Percentiles rank a stretch among this genome's conserved stretches.
These are phyloP conservation scores for Tragelaphus oryx DNA, from an alignment of 2,797 vertebrate genomes.

Conservation along the genomic window DNA sequence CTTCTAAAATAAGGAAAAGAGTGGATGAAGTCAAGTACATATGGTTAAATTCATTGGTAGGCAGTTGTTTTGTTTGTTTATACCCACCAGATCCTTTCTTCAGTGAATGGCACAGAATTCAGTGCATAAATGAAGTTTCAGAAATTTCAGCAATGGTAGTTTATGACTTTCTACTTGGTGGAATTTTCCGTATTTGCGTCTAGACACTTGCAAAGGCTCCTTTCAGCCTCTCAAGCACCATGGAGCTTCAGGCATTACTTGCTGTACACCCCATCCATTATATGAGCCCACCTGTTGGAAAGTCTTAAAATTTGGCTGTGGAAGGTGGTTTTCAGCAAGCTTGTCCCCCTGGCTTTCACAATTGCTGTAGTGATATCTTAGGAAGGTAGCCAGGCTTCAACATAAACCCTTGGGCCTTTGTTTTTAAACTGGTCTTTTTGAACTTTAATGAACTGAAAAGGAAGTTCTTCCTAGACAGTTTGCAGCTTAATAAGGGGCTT, in stretches of 20 bases:
- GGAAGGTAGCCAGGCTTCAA: background rate
- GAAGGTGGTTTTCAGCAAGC: background rate
- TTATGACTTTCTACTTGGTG: background rate
- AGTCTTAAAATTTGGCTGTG: background rate
- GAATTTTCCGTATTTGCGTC: background rate
- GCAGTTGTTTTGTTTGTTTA: background rate
- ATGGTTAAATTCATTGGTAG: background rate
- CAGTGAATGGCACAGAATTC: background rate
- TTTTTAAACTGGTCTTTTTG: background rate
- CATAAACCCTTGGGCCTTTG: background rate
- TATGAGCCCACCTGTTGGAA: background rate
- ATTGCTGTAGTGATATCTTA: background rate
- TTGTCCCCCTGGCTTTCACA: background rate
- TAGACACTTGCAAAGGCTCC: background rate
- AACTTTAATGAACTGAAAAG: background rate
- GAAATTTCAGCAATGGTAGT: background rate
- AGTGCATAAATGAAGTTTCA: background rate
- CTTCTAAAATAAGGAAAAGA: background rate
- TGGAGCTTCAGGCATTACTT: background rate
- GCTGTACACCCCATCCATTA: background rate
- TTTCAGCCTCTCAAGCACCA: background rate
- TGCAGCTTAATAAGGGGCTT: background rate
- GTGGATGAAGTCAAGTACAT: background rate
- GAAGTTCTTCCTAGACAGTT: background rate
- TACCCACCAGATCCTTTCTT: background rate